Base-by-base conservation (phyloP, 2,797 vertebrate genomes). In the Platyrinchus mystaceus region DNA sequence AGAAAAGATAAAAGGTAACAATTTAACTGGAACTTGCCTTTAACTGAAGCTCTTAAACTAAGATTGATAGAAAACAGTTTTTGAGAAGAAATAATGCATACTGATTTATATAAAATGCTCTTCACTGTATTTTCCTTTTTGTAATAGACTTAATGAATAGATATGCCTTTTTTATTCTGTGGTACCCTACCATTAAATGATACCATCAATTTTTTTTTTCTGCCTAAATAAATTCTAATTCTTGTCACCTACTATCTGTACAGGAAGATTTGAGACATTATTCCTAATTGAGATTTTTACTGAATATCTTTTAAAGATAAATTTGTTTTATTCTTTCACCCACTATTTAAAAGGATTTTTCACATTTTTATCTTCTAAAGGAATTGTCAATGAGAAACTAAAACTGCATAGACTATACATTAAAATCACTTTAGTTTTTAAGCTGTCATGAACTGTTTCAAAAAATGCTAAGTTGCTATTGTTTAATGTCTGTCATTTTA, bases 401-500 rank as follows among this genome's bases (percentile, higher is more conserved):
- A 98, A 98, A 98, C 98, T 98, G 96, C 97, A 87, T 97, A 98
- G 98, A 98, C 97, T 98, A 98, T 98, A 98, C 99, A 99, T 99
- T 99, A 99, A 98, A 98, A 97, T 98, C 98, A 98, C 98, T 99
- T 99, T 98, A 98, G 98, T 98, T 98, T 99, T 98, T 98, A 98
- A 98, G 97, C 97, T 98, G 98, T 99, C 98, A 98, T 97, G 98
- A 98, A 98, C 98, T 98, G 98, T 97, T 98, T 98, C 97, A 98
- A 98, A 98, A 98, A 98, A 98, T 98, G 98, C 98, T 98, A 98
- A 98, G 98, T 98, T 97, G 98, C 98, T 98, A 98, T 98, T 98
- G 98, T 99, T 98, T 98, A 98, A 98, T 98, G 98, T 98, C 98
- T 99, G 98, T 99, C 98, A 99, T 98, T 99, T 99, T 98, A 98